These are phyloP conservation scores for Anguilla anguilla DNA, from an alignment of 2,797 vertebrate genomes.

Conservation along the genomic window DNA sequence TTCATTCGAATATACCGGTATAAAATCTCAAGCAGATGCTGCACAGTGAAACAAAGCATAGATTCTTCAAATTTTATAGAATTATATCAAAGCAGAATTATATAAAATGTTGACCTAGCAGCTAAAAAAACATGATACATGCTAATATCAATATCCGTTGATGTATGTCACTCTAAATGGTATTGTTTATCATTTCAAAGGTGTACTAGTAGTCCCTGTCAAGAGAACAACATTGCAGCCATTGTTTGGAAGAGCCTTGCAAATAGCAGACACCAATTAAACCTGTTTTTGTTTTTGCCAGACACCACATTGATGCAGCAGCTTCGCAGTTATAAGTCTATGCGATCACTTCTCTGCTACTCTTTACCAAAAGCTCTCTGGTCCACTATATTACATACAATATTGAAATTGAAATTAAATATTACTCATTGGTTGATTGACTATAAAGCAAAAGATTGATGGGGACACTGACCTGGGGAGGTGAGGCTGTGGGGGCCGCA, in stretches of 20 bases:
- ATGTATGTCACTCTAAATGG: too few relatives aligned
- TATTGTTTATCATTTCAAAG: not conserved
- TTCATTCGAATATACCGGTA: not conserved
- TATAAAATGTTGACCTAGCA: not conserved
- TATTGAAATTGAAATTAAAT: not conserved
- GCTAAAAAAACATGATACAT: not conserved
- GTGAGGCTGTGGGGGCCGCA: conserved; percentile 1
- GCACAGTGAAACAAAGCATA: not conserved
- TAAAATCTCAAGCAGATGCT: not conserved
- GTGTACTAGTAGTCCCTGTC: too few relatives aligned
- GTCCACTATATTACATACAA: not conserved
- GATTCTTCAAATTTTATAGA: not conserved
- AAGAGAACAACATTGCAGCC: too few relatives aligned
- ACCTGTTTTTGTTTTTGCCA: not conserved
- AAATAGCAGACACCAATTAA: not conserved
- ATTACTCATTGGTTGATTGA: not conserved
- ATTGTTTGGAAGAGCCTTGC: not conserved
- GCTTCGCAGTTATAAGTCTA: not conserved
- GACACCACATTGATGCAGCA: not conserved
- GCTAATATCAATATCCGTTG: not conserved
- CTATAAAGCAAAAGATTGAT: not conserved
- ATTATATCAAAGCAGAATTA: not conserved
- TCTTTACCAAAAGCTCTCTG: too few relatives aligned
- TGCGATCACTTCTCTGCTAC: not conserved
- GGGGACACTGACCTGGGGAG: conserved; percentile 22